Percentiles rank a stretch among this genome's conserved stretches.
phyloP scores from a whole-genome alignment of 2,113 vertebrate genomes.

The Noturus placidus region DNA sequence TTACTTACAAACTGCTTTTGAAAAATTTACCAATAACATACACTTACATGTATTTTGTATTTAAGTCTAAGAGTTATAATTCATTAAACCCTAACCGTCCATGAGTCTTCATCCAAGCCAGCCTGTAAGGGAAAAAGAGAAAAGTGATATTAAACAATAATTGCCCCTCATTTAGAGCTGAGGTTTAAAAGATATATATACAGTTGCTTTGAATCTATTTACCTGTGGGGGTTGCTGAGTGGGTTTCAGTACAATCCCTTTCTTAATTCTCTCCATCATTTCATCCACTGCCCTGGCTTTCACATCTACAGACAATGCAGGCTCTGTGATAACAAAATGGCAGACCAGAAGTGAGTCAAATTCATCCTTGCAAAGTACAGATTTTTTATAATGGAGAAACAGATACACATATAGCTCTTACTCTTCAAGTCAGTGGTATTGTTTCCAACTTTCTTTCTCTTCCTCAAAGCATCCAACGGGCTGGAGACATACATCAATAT shows the following conservation, averaged over 20 bases:
- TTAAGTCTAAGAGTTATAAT: not conserved
- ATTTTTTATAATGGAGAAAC: not conserved
- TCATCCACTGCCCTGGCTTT: slow-evolving; percentile 77
- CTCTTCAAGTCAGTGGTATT: slow-evolving; percentile 37
- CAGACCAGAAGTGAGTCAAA: not conserved
- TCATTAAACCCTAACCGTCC: slow-evolving; percentile 62
- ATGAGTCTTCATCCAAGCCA: slow-evolving; percentile 63
- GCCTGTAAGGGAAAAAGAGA: slow-evolving; percentile 39
- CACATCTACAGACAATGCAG: slow-evolving; percentile 27
- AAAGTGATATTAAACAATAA: not conserved
- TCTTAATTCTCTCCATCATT: slow-evolving; percentile 83
- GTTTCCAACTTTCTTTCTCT: slow-evolving; percentile 57
- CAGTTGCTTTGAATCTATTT: not conserved
- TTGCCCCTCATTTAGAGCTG: not conserved
- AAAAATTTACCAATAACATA: not conserved
- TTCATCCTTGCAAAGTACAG: not conserved
- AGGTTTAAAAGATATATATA: not conserved
- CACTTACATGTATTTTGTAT: not conserved
- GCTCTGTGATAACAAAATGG: slow-evolving; percentile 46
- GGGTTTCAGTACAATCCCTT: slow-evolving; percentile 73
- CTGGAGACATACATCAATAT: slow-evolving; percentile 51
- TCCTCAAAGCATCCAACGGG: slow-evolving; percentile 63
- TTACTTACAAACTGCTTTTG: not conserved
- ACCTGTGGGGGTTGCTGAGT: slow-evolving; percentile 59
- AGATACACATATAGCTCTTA: slow-evolving; percentile 49